These are phyloP conservation scores for Pristionchus japonicus DNA, from an alignment of 2,888 invertebrate genomes.

Conservation along the genomic window DNA sequence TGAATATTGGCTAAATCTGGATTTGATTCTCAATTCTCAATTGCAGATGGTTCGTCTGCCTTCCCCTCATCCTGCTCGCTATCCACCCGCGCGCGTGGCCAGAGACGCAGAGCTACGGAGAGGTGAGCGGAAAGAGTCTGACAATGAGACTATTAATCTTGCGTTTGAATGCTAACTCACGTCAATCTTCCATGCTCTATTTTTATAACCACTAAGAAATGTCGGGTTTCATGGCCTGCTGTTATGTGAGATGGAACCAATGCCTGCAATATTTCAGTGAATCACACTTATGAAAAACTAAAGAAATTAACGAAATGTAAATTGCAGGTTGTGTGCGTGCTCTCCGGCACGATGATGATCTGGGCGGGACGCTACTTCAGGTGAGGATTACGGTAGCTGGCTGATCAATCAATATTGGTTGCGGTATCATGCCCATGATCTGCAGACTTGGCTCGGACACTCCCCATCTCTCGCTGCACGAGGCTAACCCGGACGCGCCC, in stretches of 20 bases:
- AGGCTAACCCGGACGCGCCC: constrained; percentile 48
- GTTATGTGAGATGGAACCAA: too few relatives aligned
- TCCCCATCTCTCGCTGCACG: constrained; percentile 48
- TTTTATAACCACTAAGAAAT: too few relatives aligned
- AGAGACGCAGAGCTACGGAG: constrained; percentile 59
- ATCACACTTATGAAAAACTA: too few relatives aligned
- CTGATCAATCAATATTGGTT: too few relatives aligned
- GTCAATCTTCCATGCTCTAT: too few relatives aligned
- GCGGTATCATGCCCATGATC: too few relatives aligned
- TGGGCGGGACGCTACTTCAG: constrained; percentile 50
- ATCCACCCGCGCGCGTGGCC: constrained; percentile 58
- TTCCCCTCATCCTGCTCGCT: constrained; percentile 47
- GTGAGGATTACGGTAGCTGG: constrained; percentile 35
- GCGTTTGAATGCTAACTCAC: too few relatives aligned
- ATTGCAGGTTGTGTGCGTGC: constrained; percentile 52
- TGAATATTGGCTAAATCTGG: too few relatives aligned
- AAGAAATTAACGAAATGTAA: too few relatives aligned
- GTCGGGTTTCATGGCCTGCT: too few relatives aligned
- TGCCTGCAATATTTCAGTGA: too few relatives aligned
- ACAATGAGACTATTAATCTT: neutral
- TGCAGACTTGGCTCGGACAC: constrained; percentile 42
- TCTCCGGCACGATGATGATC: constrained; percentile 51
- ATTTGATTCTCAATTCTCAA: neutral
- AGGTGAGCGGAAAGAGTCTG: constrained; percentile 45
- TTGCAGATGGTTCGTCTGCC: constrained; percentile 13